Base-by-base conservation (phyloP, 64 coral and sea anemone genomes). In the Acropora tenuis region DNA sequence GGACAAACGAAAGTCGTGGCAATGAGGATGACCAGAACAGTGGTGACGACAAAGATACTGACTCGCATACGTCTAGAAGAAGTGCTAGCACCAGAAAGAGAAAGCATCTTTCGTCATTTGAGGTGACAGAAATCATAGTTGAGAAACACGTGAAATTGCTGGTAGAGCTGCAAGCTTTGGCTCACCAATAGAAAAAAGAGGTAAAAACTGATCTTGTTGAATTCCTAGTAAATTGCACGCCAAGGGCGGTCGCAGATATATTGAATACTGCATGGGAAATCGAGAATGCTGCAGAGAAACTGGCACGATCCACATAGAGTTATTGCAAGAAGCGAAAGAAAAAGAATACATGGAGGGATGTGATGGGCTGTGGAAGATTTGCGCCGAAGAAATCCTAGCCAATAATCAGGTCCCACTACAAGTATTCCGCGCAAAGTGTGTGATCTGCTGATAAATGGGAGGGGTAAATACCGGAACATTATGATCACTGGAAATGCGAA, bases 111-210 rank as follows among this genome's bases (percentile, higher is more conserved):
- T 10, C 63, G 11, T 6, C 19, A 19, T 74, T 74, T 40, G 72
- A 74, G 19, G 72, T 74, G n/a, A 40, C 72, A 19, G 72, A 9
- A 74, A 74, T 74, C 19, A 74, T 74, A 74, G 72, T 74, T 74
- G 72, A 74, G 72, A 74, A 74, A 74, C 3, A 18, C 10, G 17
- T 67, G 17, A 67, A 67, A 67, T 67, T 3, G 10, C 11, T 67
- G 10, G 17, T 67, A 67, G 17, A 67, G 16, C 63, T 67, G 10
- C 17, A 67, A 18, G 63, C 63, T 18, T 67, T 67, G 17, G 63
- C 63, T 67, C 63, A 67, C 63, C 63, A 18, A 67, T 15, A 67
- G 17, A 67, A 67, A 18, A 67, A 40, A n/a, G 71, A 74, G 71
- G 71, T n/a, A 30, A 74, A 74, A 74, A 74, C 71, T 6, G 72